Evolutionary conservation across 2,113 vertebrate species (phyloP).

Genomic region (Prunella fulvescens): DNA sequence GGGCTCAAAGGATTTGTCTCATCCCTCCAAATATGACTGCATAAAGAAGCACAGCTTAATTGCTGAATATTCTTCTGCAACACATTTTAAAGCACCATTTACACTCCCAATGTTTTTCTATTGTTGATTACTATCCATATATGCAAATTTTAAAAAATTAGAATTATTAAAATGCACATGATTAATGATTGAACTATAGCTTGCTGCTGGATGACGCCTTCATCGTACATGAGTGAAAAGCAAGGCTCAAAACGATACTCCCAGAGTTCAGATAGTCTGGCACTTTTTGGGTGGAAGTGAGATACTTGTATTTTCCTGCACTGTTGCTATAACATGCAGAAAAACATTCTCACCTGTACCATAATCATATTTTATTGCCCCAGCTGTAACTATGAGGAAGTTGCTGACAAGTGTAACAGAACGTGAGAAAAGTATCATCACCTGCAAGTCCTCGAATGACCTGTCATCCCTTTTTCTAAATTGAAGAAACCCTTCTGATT

Average conservation of each 20-base stretch:
- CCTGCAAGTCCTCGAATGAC: background rate
- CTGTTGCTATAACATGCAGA: background rate
- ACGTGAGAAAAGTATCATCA: background rate
- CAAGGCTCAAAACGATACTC: background rate
- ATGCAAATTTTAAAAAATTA: background rate
- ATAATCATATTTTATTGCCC: background rate
- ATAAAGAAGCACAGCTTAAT: background rate
- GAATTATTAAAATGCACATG: background rate
- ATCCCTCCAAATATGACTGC: background rate
- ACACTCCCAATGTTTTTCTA: background rate
- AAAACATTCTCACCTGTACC: background rate
- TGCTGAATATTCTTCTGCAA: background rate
- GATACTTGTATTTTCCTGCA: background rate
- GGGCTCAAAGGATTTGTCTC: background rate
- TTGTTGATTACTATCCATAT: background rate
- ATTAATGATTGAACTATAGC: background rate
- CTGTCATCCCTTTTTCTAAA: background rate
- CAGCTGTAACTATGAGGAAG: background rate
- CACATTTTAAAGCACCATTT: background rate
- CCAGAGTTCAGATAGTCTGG: background rate
- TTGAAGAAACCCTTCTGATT: background rate
- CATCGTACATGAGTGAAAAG: fast-evolving
- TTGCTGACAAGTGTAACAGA: background rate
- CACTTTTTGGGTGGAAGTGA: background rate
- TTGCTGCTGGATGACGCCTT: background rate